phyloP scores from a whole-genome alignment of 2,797 vertebrate genomes.

The Cichlasoma orientale region DNA sequence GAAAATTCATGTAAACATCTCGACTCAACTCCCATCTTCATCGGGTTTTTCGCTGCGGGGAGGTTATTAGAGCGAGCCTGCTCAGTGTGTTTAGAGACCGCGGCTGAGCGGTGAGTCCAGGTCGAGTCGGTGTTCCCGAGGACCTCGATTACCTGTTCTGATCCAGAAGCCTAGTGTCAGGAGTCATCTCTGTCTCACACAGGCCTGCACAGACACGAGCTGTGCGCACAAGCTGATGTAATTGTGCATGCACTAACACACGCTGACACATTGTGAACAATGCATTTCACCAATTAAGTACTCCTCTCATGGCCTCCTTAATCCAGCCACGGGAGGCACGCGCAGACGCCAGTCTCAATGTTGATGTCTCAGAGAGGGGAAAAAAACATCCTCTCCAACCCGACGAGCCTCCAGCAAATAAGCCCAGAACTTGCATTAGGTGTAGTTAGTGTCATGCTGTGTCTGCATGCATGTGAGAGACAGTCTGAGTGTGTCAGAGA shows the following conservation, averaged over 20 bases:
- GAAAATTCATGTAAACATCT: neutral
- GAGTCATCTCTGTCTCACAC: neutral
- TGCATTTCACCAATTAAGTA: constrained; percentile 41
- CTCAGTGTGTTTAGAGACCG: constrained; percentile 7
- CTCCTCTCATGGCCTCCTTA: constrained; percentile 23
- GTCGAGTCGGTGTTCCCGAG: constrained; percentile 25
- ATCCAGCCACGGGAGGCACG: constrained; percentile 45
- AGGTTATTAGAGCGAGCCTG: neutral
- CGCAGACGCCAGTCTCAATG: constrained; percentile 37
- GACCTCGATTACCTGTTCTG: constrained; percentile 29
- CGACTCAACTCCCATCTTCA: neutral
- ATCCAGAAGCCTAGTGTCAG: neutral
- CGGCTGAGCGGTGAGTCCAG: constrained; percentile 26
- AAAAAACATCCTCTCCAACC: neutral
- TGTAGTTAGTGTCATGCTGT: constrained; percentile 39
- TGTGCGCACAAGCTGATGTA: neutral
- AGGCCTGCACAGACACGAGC: no score
- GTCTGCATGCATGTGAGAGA: constrained; percentile 30
- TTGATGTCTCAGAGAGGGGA: constrained; percentile 30
- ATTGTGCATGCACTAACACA: neutral
- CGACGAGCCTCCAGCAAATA: constrained; percentile 38
- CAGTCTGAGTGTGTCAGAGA: constrained; percentile 31
- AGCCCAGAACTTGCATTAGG: constrained; percentile 41
- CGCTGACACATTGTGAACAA: neutral
- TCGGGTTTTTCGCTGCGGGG: neutral